Percentiles rank a stretch among this genome's conserved stretches.
Conservation (phyloP, 1,140 invertebrate genomes). For the Phymorhynchus buccinoides region DNA sequence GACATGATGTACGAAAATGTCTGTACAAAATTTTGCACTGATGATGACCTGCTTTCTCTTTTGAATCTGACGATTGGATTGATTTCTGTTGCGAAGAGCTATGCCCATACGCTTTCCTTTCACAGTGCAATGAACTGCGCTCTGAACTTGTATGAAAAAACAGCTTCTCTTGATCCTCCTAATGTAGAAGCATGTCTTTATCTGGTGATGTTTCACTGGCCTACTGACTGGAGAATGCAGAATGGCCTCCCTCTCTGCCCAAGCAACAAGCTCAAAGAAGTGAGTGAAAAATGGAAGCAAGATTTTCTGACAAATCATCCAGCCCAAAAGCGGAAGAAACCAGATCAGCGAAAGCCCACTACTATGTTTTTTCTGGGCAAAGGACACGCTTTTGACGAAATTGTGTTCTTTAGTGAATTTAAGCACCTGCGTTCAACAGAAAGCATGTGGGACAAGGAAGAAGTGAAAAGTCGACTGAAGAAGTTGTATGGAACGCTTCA, state of each 20-base stretch:
- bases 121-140: slow-evolving; percentile 25
- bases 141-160: slow-evolving; percentile 25
- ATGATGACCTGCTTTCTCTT: slow-evolving; percentile 27
- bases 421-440: background rate
- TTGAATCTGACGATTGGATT: slow-evolving; percentile 24
- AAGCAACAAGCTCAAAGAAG: slow-evolving; percentile 25
- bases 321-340: background rate
- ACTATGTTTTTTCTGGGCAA: slow-evolving; percentile 48
- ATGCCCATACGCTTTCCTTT: background rate
- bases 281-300: slow-evolving; percentile 38
- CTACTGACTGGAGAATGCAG: slow-evolving; percentile 35
- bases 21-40: slow-evolving; percentile 7
- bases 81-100: background rate
- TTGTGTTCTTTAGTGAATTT: slow-evolving; percentile 27
- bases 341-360: slow-evolving; percentile 43
- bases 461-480: slow-evolving; percentile 23
- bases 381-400: slow-evolving; percentile 27
- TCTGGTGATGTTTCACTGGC: slow-evolving; percentile 41
- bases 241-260: slow-evolving; percentile 22
- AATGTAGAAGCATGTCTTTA: slow-evolving; percentile 43
- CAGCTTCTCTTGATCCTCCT: background rate
- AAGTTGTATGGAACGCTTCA: slow-evolving; percentile 25
- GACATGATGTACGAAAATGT: slow-evolving; percentile 36
- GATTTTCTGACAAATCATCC: slow-evolving; percentile 14
- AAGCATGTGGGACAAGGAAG: slow-evolving; percentile 31